Evolutionary conservation across 2,113 vertebrate species (phyloP).

Genomic region (Oxyruncus cristatus): DNA sequence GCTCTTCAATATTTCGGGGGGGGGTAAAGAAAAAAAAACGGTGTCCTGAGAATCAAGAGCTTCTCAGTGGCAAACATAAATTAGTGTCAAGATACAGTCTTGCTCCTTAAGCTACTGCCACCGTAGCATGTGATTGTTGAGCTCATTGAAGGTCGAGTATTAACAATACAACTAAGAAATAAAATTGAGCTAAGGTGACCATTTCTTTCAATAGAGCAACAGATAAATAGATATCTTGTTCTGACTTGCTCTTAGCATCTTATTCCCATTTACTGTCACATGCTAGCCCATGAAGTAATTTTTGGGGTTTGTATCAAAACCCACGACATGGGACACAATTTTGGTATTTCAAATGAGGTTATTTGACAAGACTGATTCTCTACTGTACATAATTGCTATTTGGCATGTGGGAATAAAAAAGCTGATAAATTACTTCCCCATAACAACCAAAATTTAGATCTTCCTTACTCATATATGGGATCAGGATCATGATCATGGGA

Average conservation of each 20-base stretch:
- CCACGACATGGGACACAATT: background rate
- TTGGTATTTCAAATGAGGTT: background rate
- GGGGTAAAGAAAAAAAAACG: background rate
- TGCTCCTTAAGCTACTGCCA: background rate
- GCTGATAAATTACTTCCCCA: background rate
- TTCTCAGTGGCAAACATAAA: constrained; percentile 12
- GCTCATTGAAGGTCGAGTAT: background rate
- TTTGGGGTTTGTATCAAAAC: background rate
- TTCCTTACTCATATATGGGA: background rate
- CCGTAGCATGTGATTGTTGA: background rate
- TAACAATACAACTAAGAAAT: background rate
- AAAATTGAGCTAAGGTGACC: background rate
- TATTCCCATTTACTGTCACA: background rate
- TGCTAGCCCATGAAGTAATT: background rate
- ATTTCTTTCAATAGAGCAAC: background rate
- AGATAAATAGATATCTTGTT: constrained; percentile 9
- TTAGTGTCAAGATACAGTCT: background rate
- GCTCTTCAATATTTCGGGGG: constrained; percentile 13
- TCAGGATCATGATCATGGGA: background rate
- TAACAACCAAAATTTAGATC: background rate
- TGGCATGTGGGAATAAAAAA: background rate
- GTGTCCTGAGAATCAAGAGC: constrained; percentile 16
- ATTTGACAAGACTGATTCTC: background rate
- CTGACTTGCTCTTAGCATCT: background rate
- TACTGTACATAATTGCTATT: background rate